Conservation (phyloP, 2,113 vertebrate species). For the Anthoscopus minutus region DNA sequence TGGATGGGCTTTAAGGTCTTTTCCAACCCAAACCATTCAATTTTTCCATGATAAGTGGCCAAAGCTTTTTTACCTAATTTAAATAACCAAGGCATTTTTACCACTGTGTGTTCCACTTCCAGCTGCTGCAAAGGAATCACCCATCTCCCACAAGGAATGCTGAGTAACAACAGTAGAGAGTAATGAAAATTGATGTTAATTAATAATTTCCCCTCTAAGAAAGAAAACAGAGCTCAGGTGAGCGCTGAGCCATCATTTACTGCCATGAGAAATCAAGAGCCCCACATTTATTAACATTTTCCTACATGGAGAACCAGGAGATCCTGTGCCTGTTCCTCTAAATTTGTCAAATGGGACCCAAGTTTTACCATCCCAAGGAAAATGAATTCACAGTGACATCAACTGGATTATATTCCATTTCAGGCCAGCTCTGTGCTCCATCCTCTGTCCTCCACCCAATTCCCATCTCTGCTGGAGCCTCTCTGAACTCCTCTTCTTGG, state of each 20-base stretch:
- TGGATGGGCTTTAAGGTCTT: background rate
- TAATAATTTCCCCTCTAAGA: background rate
- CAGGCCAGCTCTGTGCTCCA: background rate
- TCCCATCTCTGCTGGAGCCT: background rate
- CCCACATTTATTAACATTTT: background rate
- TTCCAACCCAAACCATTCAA: background rate
- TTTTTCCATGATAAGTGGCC: background rate
- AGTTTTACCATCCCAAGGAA: background rate
- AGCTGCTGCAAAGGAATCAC: background rate
- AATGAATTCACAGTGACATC: background rate
- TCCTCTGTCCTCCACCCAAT: background rate
- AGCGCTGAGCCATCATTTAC: background rate
- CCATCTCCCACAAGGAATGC: background rate
- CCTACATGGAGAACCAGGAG: background rate
- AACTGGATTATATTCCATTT: background rate
- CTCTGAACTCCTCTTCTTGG: background rate
- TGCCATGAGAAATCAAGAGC: background rate
- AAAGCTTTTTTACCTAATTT: background rate
- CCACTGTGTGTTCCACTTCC: background rate
- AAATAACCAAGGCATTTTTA: background rate
- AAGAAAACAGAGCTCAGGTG: background rate
- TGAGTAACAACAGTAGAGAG: background rate
- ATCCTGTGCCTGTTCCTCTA: background rate
- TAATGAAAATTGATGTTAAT: background rate
- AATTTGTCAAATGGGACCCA: background rate